Evolutionary conservation across 2,888 invertebrate genomes (phyloP), one percentile per base, ranked within the genome.

Genomic region (Megastigmus dorsalis): DNA sequence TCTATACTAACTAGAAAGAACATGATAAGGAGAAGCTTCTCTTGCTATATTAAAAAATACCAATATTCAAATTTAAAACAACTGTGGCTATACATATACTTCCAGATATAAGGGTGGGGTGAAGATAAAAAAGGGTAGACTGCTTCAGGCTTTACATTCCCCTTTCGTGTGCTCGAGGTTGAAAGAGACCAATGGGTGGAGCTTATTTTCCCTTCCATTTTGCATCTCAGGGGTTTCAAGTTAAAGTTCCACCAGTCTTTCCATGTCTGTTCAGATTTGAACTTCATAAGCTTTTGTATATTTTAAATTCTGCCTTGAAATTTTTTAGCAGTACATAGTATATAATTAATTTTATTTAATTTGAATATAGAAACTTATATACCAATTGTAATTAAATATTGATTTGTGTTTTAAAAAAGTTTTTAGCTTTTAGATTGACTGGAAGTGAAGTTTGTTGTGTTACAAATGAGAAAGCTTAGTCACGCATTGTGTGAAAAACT

Each of bases 141-240:
- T 43, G 65, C 62, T 74, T 41, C 23, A 67, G 48, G 54, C 59
- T 78, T 67, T 59, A 57, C 63, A 76, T 69, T 77, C 78, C 81
- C 78, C 79, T 81, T 71, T 71, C 73, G 77, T 68, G 26, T 52
- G 57, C 68, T 75, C 20, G 50, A 76, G 63, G 62, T 52, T 72
- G 38, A 63, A 41, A 75, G 13, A 66, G 18, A 70, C 57, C 74
- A 79, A 82, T 80, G 84, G 84, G 84, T 82, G 84, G 84, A 84
- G 85, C 82, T 80, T 82, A 75, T 72, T 75, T 82, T 82, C 82
- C 84, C 83, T 84, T 78, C 81, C 82, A 83, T 81, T 84, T 84
- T 85, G 82, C 83, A 84, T 83, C 77, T 79, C 79, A 80, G 78
- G 73, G 73, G 77, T 57, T 78, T 71, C 72, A 77, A 69, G 77